Evolutionary conservation across 2,888 invertebrate species (phyloP).

Genomic region (Athrips mouffetella): DNA sequence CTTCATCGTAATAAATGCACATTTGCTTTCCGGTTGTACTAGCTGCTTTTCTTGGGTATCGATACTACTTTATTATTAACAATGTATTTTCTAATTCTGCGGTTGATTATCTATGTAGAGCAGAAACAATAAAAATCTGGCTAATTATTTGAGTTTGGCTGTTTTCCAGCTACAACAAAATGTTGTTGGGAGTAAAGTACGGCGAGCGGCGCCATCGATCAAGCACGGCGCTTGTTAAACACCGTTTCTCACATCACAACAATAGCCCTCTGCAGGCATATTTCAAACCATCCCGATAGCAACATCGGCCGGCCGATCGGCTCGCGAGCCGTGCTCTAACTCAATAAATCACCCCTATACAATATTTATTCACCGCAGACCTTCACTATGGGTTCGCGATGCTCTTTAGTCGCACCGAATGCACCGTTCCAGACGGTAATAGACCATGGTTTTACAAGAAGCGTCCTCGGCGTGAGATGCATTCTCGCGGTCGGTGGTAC

Average conservation of each 20-base stretch:
- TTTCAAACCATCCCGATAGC: constrained; percentile 73
- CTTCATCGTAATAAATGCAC: constrained; percentile 25
- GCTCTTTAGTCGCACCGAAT: constrained; percentile 28
- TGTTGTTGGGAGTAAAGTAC: constrained; percentile 50
- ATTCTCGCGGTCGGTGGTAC: constrained; percentile 22
- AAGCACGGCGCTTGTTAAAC: constrained; percentile 70
- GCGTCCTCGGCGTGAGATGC: constrained; percentile 7
- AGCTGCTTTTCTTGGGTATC: too few species aligned
- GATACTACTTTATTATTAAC: too few species aligned
- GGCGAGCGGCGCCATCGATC: constrained; percentile 59
- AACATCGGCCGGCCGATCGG: constrained; percentile 67
- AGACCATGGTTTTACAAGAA: constrained; percentile 1
- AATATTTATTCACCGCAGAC: constrained; percentile 71
- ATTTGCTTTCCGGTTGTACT: too few species aligned
- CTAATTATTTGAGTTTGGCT: constrained; percentile 54
- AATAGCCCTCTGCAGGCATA: constrained; percentile 72
- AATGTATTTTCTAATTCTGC: too few species aligned
- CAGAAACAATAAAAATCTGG: constrained; percentile 14
- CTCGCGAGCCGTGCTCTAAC: constrained; percentile 54
- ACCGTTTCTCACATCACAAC: constrained; percentile 76
- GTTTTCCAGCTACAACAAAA: constrained; percentile 57
- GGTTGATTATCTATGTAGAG: too few species aligned
- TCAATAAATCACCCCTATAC: constrained; percentile 74
- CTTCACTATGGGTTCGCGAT: constrained; percentile 53
- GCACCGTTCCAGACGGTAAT: constrained; percentile 6